Conservation (phyloP, 2,113 vertebrate genomes). For the Heterocephalus glaber region DNA sequence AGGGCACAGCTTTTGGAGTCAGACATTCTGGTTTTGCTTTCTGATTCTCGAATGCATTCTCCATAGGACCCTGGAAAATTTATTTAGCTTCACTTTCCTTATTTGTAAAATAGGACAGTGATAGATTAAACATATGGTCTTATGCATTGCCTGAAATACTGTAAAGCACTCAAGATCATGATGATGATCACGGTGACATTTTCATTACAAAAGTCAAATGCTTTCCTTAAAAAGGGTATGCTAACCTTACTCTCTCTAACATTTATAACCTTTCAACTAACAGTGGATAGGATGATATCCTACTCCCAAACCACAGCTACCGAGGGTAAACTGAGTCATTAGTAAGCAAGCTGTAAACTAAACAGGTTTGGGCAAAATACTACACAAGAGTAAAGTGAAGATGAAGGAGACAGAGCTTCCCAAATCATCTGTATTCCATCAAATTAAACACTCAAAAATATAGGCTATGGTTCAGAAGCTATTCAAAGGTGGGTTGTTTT, state of each 20-base stretch:
- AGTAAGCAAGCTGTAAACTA: not conserved
- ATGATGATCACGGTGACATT: not conserved
- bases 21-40: not conserved
- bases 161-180: not conserved
- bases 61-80: not conserved
- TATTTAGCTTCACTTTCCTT: not conserved
- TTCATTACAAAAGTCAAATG: slow-evolving; percentile 13
- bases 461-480: not conserved
- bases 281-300: not conserved
- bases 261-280: not conserved
- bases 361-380: not conserved
- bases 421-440: not conserved
- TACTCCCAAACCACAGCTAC: not conserved
- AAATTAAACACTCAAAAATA: not conserved
- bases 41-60: not conserved
- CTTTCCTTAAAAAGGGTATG: not conserved
- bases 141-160: not conserved
- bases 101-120: slow-evolving; percentile 5
- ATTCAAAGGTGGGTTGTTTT: not conserved
- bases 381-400: not conserved
- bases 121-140: not conserved
- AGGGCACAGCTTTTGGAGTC: not conserved
- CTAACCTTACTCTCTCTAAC: not conserved
- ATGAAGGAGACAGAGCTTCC: not conserved
- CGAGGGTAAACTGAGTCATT: not conserved